Evolutionary conservation across 2,888 invertebrate species (phyloP), one percentile per base, ranked within the genome.

Genomic region (Lepas anatifera): DNA sequence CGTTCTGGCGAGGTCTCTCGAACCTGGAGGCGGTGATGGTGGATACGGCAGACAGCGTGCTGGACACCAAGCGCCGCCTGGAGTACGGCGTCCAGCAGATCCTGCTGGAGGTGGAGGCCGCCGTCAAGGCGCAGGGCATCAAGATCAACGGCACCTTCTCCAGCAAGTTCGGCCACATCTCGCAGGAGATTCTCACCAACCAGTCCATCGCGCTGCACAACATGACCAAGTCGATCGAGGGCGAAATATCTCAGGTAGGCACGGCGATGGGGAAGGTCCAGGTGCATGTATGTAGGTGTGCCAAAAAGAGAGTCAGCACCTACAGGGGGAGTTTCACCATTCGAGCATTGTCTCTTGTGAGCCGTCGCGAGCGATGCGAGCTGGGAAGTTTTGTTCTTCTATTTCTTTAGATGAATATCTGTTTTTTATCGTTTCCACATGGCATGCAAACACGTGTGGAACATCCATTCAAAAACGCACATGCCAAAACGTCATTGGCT

Each of bases 21-120:
- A 89, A 89, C 77, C 86, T 88, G 71, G 91, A 92, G 77, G 86
- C 87, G 74, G 87, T 92, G 3, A 84, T 92, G 80, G 82, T 90
- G 68, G 87, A 90, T 77, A 92, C 90, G 63, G 89, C 91, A 0
- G 92, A 93, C 80, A 87, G 89, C 77, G 90, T 92, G 43, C 79
- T 91, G 77, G 90, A 91, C 72, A 90, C 88, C 1, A 93, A 91
- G 79, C 86, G 90, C 69, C 85, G 90, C 63, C 85, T 94, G 22
- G 92, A 93, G 77, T 92, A 90, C 76, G 90, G 90, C 10, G 88
- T 92, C 0, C 87, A 90, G 76, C 89, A 91, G 79, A 89, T 93
- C 72, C 81, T 91, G 46, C 80, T 87, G 68, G 91, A 92, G 78
- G 84, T 93, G 67, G 85, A 86, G 13, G 74, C 73, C 29, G 69